Conservation (phyloP, 37 sponge, comb jelly and placozoan genomes). For the Eunapius fragilis region DNA sequence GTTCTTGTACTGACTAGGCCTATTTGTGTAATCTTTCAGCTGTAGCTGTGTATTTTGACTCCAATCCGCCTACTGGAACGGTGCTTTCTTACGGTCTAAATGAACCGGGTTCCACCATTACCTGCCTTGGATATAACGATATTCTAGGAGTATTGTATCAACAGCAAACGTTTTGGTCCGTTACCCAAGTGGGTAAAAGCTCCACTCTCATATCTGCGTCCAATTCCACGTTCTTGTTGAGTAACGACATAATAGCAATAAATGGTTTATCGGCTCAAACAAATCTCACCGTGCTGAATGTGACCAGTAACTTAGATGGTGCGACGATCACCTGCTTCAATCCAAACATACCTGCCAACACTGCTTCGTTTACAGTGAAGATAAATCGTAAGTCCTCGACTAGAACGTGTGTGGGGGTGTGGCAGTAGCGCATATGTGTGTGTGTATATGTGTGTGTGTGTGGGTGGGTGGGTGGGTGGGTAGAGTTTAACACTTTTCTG, state of each 20-base stretch:
- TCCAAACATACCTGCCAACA: too few species aligned
- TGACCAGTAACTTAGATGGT: background rate
- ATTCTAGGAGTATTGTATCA: background rate
- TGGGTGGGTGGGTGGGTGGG: too few species aligned
- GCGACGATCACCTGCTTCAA: background rate
- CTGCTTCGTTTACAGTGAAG: background rate
- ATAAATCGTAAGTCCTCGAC: constrained; percentile 18
- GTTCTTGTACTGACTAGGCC: too few species aligned
- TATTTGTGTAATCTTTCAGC: too few species aligned
- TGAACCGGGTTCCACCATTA: background rate
- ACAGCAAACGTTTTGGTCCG: background rate
- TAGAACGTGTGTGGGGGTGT: too few species aligned
- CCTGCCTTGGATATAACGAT: background rate
- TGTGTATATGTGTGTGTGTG: too few species aligned
- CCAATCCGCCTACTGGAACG: background rate
- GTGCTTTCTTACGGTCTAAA: background rate
- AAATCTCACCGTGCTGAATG: background rate
- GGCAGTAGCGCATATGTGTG: too few species aligned
- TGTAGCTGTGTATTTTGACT: too few species aligned
- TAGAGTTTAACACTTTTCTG: too few species aligned
- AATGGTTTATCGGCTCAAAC: background rate
- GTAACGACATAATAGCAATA: background rate
- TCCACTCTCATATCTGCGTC: background rate
- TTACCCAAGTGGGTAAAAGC: background rate
- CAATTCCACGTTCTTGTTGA: background rate